A percentile compares a stretch with the other conserved stretches of the same genome.
phyloP scores from a whole-genome alignment of 2,113 vertebrate genomes.

The Apteryx mantelli region DNA sequence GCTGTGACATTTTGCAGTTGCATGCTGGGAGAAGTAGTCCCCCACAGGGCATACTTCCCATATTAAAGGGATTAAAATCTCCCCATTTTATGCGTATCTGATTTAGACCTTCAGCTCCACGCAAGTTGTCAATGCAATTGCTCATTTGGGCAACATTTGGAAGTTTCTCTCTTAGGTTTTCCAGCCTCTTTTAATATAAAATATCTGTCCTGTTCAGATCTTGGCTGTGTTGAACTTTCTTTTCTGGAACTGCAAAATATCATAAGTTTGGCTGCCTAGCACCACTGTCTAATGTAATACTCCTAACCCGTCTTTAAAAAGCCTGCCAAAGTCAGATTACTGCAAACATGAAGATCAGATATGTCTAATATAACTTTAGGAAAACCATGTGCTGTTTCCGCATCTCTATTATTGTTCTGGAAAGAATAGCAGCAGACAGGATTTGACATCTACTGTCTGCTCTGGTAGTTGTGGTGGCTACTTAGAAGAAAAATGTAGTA shows the following conservation, averaged over 20 bases:
- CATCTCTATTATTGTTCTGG: constrained; percentile 45
- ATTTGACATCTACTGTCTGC: constrained; percentile 61
- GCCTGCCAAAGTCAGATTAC: constrained; percentile 67
- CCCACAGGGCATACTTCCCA: constrained; percentile 43
- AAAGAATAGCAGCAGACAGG: constrained; percentile 24
- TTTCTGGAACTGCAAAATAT: constrained; percentile 66
- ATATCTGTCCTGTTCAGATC: constrained; percentile 58
- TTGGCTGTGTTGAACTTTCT: constrained; percentile 47
- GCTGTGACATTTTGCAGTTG: constrained; percentile 15
- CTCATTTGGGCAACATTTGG: constrained; percentile 25
- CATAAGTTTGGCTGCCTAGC: constrained; percentile 60
- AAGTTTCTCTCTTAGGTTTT: constrained; percentile 26
- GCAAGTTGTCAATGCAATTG: neutral
- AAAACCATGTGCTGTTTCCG: constrained; percentile 45
- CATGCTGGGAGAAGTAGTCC: constrained; percentile 45
- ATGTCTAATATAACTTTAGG: constrained; percentile 59
- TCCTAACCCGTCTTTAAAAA: constrained; percentile 52
- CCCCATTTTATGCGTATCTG: constrained; percentile 47
- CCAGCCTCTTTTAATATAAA: constrained; percentile 46
- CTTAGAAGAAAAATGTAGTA: neutral
- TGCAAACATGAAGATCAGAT: constrained; percentile 70
- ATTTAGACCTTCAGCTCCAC: constrained; percentile 3
- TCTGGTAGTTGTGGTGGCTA: neutral
- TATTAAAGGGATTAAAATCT: constrained; percentile 55
- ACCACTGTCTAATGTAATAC: constrained; percentile 61